Evolutionary conservation across 2,888 invertebrate species (phyloP).

Genomic region (Reticulitermes lucifugus): DNA sequence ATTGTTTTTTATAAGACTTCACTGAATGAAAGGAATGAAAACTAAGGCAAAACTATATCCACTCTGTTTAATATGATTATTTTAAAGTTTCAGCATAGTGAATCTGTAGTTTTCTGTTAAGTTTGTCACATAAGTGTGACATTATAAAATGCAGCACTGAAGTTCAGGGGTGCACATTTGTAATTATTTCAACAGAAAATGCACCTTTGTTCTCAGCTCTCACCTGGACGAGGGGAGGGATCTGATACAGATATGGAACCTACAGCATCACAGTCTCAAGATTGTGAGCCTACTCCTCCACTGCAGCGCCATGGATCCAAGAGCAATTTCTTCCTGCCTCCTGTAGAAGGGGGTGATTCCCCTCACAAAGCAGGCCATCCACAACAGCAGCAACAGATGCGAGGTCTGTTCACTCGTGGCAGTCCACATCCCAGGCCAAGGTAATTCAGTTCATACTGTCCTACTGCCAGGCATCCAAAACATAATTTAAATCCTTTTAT

Average conservation of each 20-base stretch:
- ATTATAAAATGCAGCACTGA: background rate
- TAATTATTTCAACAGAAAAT: background rate
- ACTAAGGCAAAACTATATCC: too few species aligned
- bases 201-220: constrained; percentile 69
- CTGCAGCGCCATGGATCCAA: constrained; percentile 87
- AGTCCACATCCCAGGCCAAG: constrained; percentile 85
- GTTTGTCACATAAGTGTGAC: too few species aligned
- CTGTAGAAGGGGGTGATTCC: constrained; percentile 68
- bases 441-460: constrained; percentile 59
- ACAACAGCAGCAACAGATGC: constrained; percentile 65
- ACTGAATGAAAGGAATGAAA: too few species aligned
- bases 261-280: constrained; percentile 90
- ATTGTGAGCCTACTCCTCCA: constrained; percentile 90
- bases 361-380: constrained; percentile 64
- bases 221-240: constrained; percentile 81
- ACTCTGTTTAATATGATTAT: too few species aligned
- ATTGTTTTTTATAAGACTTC: too few species aligned
- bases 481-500: too few species aligned
- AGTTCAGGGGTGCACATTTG: background rate
- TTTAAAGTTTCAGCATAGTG: too few species aligned
- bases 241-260: constrained; percentile 89
- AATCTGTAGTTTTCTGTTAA: too few species aligned
- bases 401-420: constrained; percentile 75
- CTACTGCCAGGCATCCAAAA: too few species aligned
- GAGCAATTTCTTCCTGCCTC: constrained; percentile 88